Percentiles rank a stretch among this genome's conserved stretches.
These are phyloP conservation scores for Sebastes dallii DNA, from an alignment of 2,797 vertebrate genomes.

Conservation along the genomic window DNA sequence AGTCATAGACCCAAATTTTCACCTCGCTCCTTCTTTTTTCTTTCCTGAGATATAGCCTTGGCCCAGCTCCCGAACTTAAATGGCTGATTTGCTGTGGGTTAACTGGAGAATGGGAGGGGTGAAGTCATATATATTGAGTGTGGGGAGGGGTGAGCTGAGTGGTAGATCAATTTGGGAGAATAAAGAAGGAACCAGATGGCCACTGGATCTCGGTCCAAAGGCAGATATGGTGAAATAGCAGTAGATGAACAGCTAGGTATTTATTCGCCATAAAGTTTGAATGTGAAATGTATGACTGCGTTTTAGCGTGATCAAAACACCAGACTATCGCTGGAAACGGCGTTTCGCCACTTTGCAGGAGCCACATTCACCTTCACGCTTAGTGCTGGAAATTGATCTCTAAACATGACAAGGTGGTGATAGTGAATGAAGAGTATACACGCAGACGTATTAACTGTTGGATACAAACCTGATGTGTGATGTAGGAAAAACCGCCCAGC, in stretches of 20 bases:
- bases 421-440: not conserved
- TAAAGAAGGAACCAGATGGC: conserved; percentile 65
- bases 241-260: conserved; percentile 52
- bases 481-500: conserved; percentile 12
- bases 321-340: not conserved
- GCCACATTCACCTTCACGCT: not conserved
- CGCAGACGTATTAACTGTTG: not conserved
- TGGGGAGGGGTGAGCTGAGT: conserved; percentile 51
- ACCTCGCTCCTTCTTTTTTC: conserved; percentile 60
- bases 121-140: conserved; percentile 67
- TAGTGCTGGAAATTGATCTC: conserved; percentile 2
- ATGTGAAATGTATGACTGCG: conserved; percentile 28
- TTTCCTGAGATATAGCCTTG: conserved; percentile 68
- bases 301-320: conserved; percentile 14
- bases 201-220: conserved; percentile 37
- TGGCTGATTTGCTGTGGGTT: conserved; percentile 72
- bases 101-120: conserved; percentile 61
- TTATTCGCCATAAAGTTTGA: conserved; percentile 40
- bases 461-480: conserved; percentile 32
- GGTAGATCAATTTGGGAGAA: conserved; percentile 67
- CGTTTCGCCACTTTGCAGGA: not conserved
- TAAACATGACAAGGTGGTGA: not conserved
- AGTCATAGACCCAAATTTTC: conserved; percentile 71
- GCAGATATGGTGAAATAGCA: conserved; percentile 46
- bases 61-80: conserved; percentile 68